These are phyloP conservation scores for Sorex araneus DNA, from an alignment of 2,113 vertebrate genomes.

Conservation along the genomic window DNA sequence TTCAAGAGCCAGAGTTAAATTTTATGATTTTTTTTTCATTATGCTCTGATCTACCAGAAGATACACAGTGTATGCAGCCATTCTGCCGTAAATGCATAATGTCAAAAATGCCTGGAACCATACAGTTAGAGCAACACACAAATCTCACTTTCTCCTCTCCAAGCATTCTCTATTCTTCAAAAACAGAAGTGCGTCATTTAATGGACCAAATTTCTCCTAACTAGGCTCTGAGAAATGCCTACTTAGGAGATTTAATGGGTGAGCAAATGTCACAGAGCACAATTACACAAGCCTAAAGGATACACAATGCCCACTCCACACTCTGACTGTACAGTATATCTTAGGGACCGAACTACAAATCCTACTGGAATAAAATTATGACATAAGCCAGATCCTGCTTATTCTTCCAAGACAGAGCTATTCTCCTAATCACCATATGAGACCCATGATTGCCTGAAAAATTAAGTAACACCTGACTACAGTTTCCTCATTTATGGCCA, in stretches of 20 bases:
- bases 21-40: constrained; percentile 70
- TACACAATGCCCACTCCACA: neutral
- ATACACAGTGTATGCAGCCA: neutral
- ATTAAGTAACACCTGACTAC: neutral
- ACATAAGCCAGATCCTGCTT: too few species aligned
- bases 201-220: too few species aligned
- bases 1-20: constrained; percentile 64
- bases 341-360: neutral
- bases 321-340: neutral
- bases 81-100: neutral
- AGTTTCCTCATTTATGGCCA: neutral
- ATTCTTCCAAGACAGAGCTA: neutral
- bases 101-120: constrained; percentile 37
- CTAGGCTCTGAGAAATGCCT: neutral
- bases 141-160: neutral
- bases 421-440: neutral
- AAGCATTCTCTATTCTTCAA: neutral
- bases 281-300: neutral
- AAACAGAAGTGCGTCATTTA: neutral
- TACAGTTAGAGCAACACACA: neutral
- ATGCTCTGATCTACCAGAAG: constrained; percentile 65
- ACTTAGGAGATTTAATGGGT: neutral
- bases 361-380: too few species aligned
- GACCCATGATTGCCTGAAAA: neutral
- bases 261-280: neutral